phyloP scores from a whole-genome alignment of 2,113 vertebrate species.

The Rattus rattus region DNA sequence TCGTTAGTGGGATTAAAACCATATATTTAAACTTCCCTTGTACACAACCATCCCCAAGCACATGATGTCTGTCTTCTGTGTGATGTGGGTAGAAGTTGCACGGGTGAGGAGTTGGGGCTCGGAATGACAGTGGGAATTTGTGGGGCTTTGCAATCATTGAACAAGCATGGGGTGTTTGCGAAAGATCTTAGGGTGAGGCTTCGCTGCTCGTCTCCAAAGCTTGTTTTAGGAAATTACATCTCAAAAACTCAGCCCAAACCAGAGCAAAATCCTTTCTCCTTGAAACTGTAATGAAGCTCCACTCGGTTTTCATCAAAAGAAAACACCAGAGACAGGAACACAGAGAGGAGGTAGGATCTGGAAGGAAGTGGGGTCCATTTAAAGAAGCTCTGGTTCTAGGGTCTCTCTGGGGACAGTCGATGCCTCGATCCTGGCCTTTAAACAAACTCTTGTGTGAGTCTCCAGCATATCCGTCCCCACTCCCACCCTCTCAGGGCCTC shows the following conservation, averaged over 20 bases:
- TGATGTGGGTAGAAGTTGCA: background rate
- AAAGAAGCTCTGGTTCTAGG: background rate
- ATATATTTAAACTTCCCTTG: conserved; percentile 6
- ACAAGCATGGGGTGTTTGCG: conserved; percentile 51
- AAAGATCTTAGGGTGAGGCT: conserved; percentile 62
- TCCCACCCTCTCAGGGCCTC: background rate
- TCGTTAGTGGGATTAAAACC: conserved; percentile 24
- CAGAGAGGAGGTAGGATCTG: background rate
- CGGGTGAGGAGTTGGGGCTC: background rate
- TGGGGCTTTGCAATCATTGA: conserved; percentile 52
- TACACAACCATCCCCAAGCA: background rate
- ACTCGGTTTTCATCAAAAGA: conserved; percentile 58
- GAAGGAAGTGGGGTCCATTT: conserved; percentile 23
- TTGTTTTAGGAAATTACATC: conserved; percentile 73
- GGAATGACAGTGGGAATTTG: conserved; percentile 18
- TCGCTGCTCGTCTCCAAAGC: conserved; percentile 57
- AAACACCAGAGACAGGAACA: conserved; percentile 45
- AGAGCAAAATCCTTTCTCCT: conserved; percentile 57
- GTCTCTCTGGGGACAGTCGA: conserved; percentile 6
- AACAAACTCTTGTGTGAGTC: background rate
- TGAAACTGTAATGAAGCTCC: conserved; percentile 61
- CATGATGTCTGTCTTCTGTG: background rate
- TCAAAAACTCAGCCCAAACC: conserved; percentile 62
- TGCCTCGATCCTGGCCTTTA: background rate
- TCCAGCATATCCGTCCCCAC: background rate